These are phyloP conservation scores for Pseudococcus longispinus DNA, from an alignment of 2,888 invertebrate genomes.

Conservation along the genomic window DNA sequence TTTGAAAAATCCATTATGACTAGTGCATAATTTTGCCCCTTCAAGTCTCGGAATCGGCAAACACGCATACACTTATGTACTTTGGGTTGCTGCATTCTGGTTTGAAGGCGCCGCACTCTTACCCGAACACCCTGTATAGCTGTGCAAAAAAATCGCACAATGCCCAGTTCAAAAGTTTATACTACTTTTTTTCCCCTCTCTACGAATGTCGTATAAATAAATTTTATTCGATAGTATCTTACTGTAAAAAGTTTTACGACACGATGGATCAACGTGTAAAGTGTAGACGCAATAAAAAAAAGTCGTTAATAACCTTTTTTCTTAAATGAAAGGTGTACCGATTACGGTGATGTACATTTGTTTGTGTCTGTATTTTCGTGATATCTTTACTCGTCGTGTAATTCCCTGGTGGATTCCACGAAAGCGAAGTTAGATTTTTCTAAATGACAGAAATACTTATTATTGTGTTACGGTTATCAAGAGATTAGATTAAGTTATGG, in stretches of 20 bases:
- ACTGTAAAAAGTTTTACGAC: constrained; percentile 30
- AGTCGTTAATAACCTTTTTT: constrained; percentile 17
- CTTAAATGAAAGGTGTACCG: constrained; percentile 34
- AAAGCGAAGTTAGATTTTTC: not conserved
- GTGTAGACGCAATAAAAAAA: constrained; percentile 2
- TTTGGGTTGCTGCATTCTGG: too few relatives aligned
- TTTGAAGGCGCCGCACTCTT: too few relatives aligned
- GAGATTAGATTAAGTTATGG: too few relatives aligned
- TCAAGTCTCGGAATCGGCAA: too few relatives aligned
- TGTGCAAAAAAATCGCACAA: not conserved
- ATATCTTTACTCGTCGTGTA: not conserved
- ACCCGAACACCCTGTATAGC: too few relatives aligned
- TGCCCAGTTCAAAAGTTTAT: constrained; percentile 3
- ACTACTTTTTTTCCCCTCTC: not conserved
- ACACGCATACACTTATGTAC: too few relatives aligned
- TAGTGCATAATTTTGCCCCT: too few relatives aligned
- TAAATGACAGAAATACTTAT: not conserved
- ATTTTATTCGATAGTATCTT: not conserved
- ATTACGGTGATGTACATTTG: not conserved
- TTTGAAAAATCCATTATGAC: too few relatives aligned
- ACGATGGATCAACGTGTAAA: constrained; percentile 8
- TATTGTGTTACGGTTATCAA: not conserved
- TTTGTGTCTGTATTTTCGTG: not conserved
- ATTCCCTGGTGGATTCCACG: not conserved
- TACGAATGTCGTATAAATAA: not conserved